These are phyloP conservation scores for Ctenosaura bakeri DNA, from an alignment of 2,797 vertebrate species.

Conservation along the genomic window DNA sequence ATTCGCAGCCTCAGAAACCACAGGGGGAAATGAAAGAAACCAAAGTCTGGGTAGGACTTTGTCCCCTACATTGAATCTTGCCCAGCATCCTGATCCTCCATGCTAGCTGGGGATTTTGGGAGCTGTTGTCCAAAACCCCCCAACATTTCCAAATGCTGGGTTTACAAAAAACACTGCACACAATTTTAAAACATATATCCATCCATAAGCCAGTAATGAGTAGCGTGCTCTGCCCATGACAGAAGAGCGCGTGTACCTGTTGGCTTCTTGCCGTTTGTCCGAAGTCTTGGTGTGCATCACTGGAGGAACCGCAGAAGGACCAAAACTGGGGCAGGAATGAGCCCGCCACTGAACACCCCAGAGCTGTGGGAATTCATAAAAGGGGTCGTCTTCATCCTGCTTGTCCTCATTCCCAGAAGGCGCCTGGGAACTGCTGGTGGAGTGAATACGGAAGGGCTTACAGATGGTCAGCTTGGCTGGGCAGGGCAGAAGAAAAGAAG, in stretches of 20 bases:
- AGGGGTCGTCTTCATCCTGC: constrained; percentile 28
- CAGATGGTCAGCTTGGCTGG: constrained; percentile 16
- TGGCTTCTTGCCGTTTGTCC: constrained; percentile 70
- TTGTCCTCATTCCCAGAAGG: neutral
- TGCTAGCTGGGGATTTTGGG: neutral
- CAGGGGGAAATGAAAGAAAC: too few species aligned
- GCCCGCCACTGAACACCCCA: constrained; percentile 24
- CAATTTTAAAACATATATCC: neutral
- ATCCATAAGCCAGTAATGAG: neutral
- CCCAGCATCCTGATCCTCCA: too few species aligned
- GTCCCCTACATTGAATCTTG: too few species aligned
- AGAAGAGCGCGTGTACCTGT: constrained; percentile 50
- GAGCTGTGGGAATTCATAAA: constrained; percentile 40
- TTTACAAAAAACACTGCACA: neutral
- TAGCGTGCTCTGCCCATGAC: neutral
- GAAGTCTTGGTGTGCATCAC: constrained; percentile 62
- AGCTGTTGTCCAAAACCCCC: neutral
- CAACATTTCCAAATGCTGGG: too few species aligned
- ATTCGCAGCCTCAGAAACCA: neutral
- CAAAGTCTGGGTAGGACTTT: too few species aligned
- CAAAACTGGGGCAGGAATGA: neutral
- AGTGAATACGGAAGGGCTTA: constrained; percentile 19
- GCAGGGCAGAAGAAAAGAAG: neutral
- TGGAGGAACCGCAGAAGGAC: neutral
- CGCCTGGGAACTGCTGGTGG: neutral